Evolutionary conservation across 1,140 invertebrate species (phyloP).

Genomic region (Capitella teleta): DNA sequence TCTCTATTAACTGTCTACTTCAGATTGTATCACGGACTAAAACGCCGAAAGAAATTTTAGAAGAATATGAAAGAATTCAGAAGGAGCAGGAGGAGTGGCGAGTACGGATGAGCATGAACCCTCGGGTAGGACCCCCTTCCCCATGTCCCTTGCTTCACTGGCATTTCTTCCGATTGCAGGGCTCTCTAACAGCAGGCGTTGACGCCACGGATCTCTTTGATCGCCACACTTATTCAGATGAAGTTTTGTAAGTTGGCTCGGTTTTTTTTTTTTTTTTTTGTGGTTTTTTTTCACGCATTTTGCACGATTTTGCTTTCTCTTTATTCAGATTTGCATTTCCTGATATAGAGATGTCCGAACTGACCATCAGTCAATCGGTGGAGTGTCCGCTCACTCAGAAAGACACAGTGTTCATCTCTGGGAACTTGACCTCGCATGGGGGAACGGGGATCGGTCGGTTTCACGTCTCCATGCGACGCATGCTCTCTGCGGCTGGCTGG

Average conservation of each 20-base stretch:
- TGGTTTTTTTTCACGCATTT: background rate
- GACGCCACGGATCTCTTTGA: constrained; percentile 90
- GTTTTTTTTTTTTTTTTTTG: background rate
- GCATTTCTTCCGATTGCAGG: constrained; percentile 33
- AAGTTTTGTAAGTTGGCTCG: no score
- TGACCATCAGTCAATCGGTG: constrained; percentile 82
- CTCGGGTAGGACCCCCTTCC: constrained; percentile 45
- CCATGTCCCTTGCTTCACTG: background rate
- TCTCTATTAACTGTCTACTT: no score
- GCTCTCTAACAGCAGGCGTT: constrained; percentile 71
- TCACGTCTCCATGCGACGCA: constrained; percentile 58
- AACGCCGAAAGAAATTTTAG: constrained; percentile 83
- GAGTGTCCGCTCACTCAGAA: constrained; percentile 77
- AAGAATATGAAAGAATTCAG: constrained; percentile 80
- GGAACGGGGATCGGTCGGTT: constrained; percentile 68
- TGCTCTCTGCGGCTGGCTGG: constrained; percentile 72
- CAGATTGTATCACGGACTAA: constrained; percentile 64
- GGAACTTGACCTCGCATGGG: constrained; percentile 69
- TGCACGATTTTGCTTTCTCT: background rate
- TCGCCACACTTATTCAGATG: no score
- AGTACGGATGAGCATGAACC: constrained; percentile 78
- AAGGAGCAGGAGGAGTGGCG: constrained; percentile 66
- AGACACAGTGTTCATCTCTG: constrained; percentile 58
- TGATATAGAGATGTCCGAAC: constrained; percentile 74
- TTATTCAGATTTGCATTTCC: constrained; percentile 47